Evolutionary conservation across 2,113 vertebrate genomes (phyloP).

Genomic region (Rousettus leschenaultii): DNA sequence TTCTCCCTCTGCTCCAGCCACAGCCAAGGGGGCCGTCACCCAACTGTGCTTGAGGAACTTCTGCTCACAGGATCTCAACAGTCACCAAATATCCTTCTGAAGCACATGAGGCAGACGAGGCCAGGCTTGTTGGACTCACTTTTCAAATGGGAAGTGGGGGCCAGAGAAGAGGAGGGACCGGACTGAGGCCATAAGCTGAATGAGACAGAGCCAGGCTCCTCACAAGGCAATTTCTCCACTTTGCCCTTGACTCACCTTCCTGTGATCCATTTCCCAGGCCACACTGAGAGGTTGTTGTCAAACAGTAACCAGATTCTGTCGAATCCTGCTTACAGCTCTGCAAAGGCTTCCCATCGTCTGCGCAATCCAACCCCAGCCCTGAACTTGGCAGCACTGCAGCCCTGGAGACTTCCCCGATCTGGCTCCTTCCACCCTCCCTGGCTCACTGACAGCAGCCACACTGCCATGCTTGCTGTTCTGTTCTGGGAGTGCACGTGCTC

Average conservation of each 20-base stretch:
- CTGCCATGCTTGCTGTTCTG: neutral
- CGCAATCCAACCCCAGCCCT: neutral
- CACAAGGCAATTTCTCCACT: rapidly evolving
- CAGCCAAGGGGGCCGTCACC: too few relatives aligned
- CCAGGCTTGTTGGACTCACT: neutral
- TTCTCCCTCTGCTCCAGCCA: neutral
- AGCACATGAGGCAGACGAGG: rapidly evolving
- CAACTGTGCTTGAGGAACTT: neutral
- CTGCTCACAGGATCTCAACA: rapidly evolving
- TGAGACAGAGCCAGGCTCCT: neutral
- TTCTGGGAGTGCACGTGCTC: rapidly evolving
- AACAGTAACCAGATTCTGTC: neutral
- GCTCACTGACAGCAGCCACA: too few relatives aligned
- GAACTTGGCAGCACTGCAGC: rapidly evolving
- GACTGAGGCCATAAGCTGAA: rapidly evolving
- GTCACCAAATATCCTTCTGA: neutral
- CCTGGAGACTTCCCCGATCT: neutral
- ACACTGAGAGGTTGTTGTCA: neutral
- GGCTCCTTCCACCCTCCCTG: neutral
- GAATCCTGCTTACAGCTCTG: neutral
- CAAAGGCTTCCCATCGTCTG: neutral
- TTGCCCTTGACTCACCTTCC: neutral
- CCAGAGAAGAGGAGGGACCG: neutral
- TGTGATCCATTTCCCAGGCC: rapidly evolving
- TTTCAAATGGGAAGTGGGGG: neutral